Conservation (phyloP, 2,797 vertebrate genomes). For the Falco biarmicus region DNA sequence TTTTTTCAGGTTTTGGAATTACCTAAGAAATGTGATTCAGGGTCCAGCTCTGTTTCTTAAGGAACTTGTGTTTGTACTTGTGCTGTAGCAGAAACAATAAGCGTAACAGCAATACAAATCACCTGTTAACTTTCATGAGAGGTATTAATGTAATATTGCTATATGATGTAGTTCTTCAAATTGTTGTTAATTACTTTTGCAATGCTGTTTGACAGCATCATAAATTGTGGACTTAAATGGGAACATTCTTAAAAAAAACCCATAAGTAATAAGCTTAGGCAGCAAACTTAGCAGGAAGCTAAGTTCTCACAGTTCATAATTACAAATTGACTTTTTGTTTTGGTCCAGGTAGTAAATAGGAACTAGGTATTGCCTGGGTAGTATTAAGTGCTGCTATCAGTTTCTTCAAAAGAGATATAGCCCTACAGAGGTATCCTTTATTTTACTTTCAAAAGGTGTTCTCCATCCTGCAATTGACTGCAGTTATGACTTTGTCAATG, state of each 20-base stretch:
- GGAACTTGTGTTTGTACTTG: neutral
- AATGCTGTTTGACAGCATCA: neutral
- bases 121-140: neutral
- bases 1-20: neutral
- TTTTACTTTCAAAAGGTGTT: neutral
- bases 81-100: neutral
- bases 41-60: neutral
- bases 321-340: neutral
- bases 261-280: neutral
- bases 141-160: neutral
- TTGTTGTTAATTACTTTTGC: neutral
- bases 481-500: rapidly evolving
- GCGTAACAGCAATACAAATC: neutral
- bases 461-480: neutral
- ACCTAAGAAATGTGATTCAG: neutral
- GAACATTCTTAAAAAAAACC: neutral
- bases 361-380: neutral
- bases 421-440: neutral
- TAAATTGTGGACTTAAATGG: neutral
- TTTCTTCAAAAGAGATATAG: neutral
- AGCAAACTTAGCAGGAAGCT: neutral
- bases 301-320: neutral
- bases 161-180: neutral
- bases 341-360: neutral
- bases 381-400: neutral